Evolutionary conservation across 1,140 invertebrate species (phyloP).

Genomic region (Paracyclopina nana): DNA sequence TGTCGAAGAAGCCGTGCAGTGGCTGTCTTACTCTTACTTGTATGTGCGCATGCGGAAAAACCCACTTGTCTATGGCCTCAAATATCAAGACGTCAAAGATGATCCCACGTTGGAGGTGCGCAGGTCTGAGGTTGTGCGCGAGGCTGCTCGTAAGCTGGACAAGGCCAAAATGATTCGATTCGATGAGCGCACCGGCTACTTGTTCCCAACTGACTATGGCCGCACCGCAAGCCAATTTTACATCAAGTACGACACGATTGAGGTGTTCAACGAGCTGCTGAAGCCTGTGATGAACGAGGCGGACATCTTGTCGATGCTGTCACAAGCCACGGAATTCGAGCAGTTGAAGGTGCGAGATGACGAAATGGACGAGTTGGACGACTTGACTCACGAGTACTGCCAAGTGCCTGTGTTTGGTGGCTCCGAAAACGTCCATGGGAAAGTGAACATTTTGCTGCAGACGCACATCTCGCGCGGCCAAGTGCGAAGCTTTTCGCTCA

Average conservation of each 20-base stretch:
- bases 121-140: constrained; percentile 50
- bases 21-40: constrained; percentile 93
- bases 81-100: constrained; percentile 43
- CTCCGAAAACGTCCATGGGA: constrained; percentile 72
- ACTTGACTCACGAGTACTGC: constrained; percentile 45
- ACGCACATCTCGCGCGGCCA: constrained; percentile 58
- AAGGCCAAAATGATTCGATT: constrained; percentile 85
- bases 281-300: constrained; percentile 60
- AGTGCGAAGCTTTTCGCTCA: constrained; percentile 66
- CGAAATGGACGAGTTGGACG: constrained; percentile 73
- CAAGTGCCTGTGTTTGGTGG: constrained; percentile 52
- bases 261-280: constrained; percentile 59
- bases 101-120: constrained; percentile 53
- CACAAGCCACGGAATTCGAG: constrained; percentile 77
- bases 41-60: constrained; percentile 84
- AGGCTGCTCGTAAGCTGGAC: constrained; percentile 62
- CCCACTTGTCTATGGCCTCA: constrained; percentile 71
- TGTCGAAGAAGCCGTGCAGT: constrained; percentile 84
- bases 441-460: constrained; percentile 93
- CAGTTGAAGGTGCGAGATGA: constrained; percentile 91
- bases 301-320: constrained; percentile 69
- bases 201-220: constrained; percentile 58
- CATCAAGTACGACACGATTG: constrained; percentile 88
- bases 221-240: constrained; percentile 93
- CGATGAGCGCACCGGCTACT: constrained; percentile 55